Evolutionary conservation across 2,888 invertebrate genomes (phyloP), one percentile per base, ranked within the genome.

Genomic region (Fabriciana adippe): DNA sequence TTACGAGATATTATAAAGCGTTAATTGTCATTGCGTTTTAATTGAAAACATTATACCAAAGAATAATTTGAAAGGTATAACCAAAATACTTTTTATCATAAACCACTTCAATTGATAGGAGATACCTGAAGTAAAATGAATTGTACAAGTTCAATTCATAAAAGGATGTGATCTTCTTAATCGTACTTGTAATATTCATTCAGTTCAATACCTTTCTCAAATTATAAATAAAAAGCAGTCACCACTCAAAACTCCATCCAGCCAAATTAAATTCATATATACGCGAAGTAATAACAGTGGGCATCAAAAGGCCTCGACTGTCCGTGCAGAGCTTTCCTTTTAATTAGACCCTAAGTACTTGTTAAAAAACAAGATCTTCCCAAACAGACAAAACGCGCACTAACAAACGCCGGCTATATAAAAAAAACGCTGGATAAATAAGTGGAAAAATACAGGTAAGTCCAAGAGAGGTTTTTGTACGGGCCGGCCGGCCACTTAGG

Each of bases 381-480:
- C 83, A 78, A 84, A 83, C 91, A 87, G 89, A 92, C 92, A 92
- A 92, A 92, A 88, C 84, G 85, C 82, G 83, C 85, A 87, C 89
- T 82, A 88, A 89, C 91, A 90, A 90, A 92, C 89, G 89, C 84
- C 83, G 89, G 64, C 63, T 68, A 68, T 73, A 92, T 89, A 89
- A 90, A 91, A n/a, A 80, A 92, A 92, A 90, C 89, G 88, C 83
- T 84, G 90, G 89, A 90, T 91, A 92, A 92, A 92, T 91, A 92
- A 89, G 92, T 91, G 92, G 92, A 92, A 92, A 92, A 92, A 91
- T 90, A 92, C 92, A 92, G 92, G 92, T 92, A 91, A 90, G 90
- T 91, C 89, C 83, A 86, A 88, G 92, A 90, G 91, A 87, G 88
- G 83, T 88, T 90, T 90, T 90, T 92, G 90, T 92, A 86, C 87